Percentiles rank a stretch among this genome's conserved stretches.
These are phyloP conservation scores for Macroramphosus scolopax DNA, from an alignment of 2,797 vertebrate species.

Conservation along the genomic window DNA sequence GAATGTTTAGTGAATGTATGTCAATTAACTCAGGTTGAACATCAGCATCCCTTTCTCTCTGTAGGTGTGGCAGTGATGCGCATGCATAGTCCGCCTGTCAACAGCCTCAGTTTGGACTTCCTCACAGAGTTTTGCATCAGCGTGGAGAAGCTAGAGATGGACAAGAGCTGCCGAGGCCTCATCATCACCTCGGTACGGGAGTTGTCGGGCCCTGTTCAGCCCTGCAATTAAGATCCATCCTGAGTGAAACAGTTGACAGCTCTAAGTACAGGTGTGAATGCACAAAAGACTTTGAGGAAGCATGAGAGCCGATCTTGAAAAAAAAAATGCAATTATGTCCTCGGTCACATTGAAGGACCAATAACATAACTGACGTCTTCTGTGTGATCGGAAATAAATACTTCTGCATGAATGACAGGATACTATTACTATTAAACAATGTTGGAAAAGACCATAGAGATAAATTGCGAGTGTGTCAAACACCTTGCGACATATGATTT, in stretches of 20 bases:
- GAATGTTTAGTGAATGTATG: neutral
- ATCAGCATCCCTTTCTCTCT: neutral
- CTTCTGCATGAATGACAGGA: too few relatives aligned
- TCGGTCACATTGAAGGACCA: too few relatives aligned
- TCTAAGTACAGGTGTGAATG: too few relatives aligned
- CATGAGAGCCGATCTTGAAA: too few relatives aligned
- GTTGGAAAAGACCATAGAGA: too few relatives aligned
- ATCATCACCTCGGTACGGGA: constrained; percentile 86
- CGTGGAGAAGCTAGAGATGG: constrained; percentile 91
- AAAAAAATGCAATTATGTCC: too few relatives aligned
- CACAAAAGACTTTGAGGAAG: too few relatives aligned
- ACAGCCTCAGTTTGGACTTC: constrained; percentile 89
- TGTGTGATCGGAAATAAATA: too few relatives aligned
- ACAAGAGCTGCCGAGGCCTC: constrained; percentile 84
- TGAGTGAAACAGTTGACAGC: neutral
- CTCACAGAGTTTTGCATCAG: constrained; percentile 87
- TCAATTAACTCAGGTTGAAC: neutral
- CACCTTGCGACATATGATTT: too few relatives aligned
- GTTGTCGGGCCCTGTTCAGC: neutral
- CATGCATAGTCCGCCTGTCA: constrained; percentile 89
- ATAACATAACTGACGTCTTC: too few relatives aligned
- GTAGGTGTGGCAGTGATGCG: constrained; percentile 84
- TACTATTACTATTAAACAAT: too few relatives aligned
- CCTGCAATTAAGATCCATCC: neutral
- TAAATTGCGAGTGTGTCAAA: too few relatives aligned